phyloP scores from a whole-genome alignment of 2,888 invertebrate genomes.

The Schrankia costaestrigalis region DNA sequence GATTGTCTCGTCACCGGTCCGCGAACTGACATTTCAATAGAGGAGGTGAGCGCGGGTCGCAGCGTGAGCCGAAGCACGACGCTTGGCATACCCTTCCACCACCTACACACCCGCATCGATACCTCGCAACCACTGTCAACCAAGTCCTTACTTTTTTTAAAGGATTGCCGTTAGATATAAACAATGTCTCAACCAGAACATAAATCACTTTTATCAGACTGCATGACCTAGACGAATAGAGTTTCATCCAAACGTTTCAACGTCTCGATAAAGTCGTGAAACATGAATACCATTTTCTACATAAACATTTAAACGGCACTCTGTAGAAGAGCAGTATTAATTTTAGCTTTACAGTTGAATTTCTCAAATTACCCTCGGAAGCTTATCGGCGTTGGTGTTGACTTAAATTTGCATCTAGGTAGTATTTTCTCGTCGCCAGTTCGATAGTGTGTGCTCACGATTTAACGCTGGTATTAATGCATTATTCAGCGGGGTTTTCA shows the following conservation, averaged over 20 bases:
- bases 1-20: slow-evolving; percentile 77
- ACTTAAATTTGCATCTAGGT: slow-evolving; percentile 72
- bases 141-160: slow-evolving; percentile 45
- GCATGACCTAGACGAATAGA: slow-evolving; percentile 37
- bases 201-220: slow-evolving; percentile 45
- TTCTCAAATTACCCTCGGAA: slow-evolving; percentile 62
- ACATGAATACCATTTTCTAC: slow-evolving; percentile 43
- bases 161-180: slow-evolving; percentile 37
- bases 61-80: slow-evolving; percentile 71
- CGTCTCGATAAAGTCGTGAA: slow-evolving; percentile 47
- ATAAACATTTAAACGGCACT: slow-evolving; percentile 39
- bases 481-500: slow-evolving; percentile 80
- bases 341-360: slow-evolving; percentile 47
- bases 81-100: slow-evolving; percentile 46
- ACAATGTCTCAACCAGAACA: slow-evolving; percentile 30
- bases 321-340: slow-evolving; percentile 46
- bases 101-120: slow-evolving; percentile 28
- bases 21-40: slow-evolving; percentile 79
- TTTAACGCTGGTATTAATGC: slow-evolving; percentile 80
- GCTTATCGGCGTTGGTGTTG: slow-evolving; percentile 69
- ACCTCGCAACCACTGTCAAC: slow-evolving; percentile 29
- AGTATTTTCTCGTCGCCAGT: slow-evolving; percentile 67
- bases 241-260: slow-evolving; percentile 38
- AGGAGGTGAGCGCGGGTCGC: slow-evolving; percentile 73
- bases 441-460: slow-evolving; percentile 76